Conservation (phyloP, 2,113 vertebrate genomes). For the Plestiodon gilberti region DNA sequence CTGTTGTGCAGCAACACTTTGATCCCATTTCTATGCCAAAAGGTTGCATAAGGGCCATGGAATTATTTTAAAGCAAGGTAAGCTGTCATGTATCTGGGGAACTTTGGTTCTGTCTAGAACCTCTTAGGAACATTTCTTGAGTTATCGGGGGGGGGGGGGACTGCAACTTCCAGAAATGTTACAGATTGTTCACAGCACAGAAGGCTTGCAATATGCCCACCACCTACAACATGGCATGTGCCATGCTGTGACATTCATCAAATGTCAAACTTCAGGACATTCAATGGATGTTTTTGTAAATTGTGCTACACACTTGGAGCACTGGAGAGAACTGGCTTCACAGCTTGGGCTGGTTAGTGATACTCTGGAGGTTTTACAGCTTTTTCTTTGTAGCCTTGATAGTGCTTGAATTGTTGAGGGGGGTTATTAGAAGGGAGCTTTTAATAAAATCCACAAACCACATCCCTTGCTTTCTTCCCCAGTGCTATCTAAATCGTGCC, state of each 20-base stretch:
- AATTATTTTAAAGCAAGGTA: neutral
- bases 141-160: no score
- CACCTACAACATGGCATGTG: neutral
- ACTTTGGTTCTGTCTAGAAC: neutral
- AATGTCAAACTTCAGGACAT: conserved; percentile 2
- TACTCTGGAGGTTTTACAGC: neutral
- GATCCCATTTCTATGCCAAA: neutral
- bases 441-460: no score
- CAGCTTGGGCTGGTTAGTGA: neutral
- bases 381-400: neutral
- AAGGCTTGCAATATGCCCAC: conserved; percentile 2
- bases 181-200: neutral
- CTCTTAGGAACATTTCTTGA: neutral
- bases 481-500: neutral
- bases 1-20: neutral
- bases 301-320: neutral
- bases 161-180: neutral
- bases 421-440: no score
- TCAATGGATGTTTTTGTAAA: neutral
- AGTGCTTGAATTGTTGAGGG: no score
- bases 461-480: no score
- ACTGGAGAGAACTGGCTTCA: neutral
- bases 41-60: neutral
- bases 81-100: neutral
- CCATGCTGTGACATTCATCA: neutral